Conservation (phyloP, 2,797 vertebrate genomes). For the Miopithecus talapoin region DNA sequence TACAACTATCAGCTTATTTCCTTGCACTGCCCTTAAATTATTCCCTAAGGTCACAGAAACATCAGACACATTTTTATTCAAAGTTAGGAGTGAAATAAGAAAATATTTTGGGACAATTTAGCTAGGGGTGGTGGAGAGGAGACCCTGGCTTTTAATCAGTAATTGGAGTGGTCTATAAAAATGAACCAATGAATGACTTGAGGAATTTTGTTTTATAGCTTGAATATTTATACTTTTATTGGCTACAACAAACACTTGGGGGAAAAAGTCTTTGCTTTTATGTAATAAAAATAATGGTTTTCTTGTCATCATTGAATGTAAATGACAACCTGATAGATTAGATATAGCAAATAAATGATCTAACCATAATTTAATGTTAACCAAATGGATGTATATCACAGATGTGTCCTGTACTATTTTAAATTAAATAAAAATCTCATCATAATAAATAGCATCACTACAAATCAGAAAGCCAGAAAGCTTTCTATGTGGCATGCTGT, state of each 20-base stretch:
- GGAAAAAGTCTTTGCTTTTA: background rate
- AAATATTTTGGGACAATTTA: slow-evolving; percentile 36
- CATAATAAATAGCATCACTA: background rate
- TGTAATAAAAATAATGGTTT: background rate
- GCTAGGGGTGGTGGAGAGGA: background rate
- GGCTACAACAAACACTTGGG: slow-evolving; percentile 13
- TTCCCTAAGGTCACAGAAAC: slow-evolving; percentile 58
- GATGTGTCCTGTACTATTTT: background rate
- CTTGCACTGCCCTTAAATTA: slow-evolving; percentile 54
- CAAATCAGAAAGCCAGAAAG: background rate
- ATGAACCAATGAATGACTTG: slow-evolving; percentile 35
- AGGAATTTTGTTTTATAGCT: slow-evolving; percentile 53
- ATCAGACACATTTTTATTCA: slow-evolving; percentile 60
- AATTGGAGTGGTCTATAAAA: slow-evolving; percentile 44
- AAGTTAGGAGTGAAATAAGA: slow-evolving; percentile 40
- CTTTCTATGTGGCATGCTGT: background rate
- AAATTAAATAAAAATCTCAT: slow-evolving; percentile 21
- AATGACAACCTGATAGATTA: background rate
- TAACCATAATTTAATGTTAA: background rate
- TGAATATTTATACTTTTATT: slow-evolving; percentile 39
- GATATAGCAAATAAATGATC: background rate
- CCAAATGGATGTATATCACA: background rate
- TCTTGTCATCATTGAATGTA: background rate
- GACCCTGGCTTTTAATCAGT: slow-evolving; percentile 53
- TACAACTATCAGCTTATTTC: slow-evolving; percentile 60